These are phyloP conservation scores for Andinoacara biseriatus DNA, from an alignment of 2,113 vertebrate species.

Conservation along the genomic window DNA sequence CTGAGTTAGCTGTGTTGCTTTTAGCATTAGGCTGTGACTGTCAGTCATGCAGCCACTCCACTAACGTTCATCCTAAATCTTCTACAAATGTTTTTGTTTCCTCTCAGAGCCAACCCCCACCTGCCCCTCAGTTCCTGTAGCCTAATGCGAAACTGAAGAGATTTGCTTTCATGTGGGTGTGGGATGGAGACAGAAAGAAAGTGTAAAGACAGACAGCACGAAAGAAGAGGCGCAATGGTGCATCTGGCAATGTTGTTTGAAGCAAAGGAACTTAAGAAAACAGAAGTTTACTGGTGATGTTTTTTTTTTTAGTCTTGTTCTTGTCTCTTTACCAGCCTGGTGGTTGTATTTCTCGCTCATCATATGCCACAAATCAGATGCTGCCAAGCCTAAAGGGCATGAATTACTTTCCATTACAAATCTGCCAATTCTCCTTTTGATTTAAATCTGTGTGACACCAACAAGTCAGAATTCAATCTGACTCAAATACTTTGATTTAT, in stretches of 20 bases:
- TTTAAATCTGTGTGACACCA: constrained; percentile 42
- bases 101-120: constrained; percentile 31
- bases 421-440: constrained; percentile 20
- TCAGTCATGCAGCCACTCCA: constrained; percentile 55
- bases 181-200: constrained; percentile 13
- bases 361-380: constrained; percentile 35
- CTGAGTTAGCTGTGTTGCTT: constrained; percentile 45
- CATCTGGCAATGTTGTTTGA: constrained; percentile 32
- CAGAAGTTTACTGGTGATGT: constrained; percentile 22
- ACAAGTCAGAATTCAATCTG: constrained; percentile 31
- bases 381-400: constrained; percentile 60
- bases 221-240: constrained; percentile 3
- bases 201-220: constrained; percentile 3
- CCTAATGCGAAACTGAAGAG: constrained; percentile 49
- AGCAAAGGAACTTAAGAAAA: constrained; percentile 25
- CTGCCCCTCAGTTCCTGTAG: constrained; percentile 46
- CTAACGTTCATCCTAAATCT: constrained; percentile 44
- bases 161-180: constrained; percentile 52
- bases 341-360: constrained; percentile 24
- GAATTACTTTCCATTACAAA: constrained; percentile 57
- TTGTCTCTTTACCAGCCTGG: constrained; percentile 5
- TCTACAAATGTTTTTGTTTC: constrained; percentile 64
- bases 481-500: constrained; percentile 34
- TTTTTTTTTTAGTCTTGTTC: constrained; percentile 29
- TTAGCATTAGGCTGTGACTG: constrained; percentile 57